phyloP scores from a whole-genome alignment of 2,888 invertebrate genomes.

The Oxycera nigricornis region DNA sequence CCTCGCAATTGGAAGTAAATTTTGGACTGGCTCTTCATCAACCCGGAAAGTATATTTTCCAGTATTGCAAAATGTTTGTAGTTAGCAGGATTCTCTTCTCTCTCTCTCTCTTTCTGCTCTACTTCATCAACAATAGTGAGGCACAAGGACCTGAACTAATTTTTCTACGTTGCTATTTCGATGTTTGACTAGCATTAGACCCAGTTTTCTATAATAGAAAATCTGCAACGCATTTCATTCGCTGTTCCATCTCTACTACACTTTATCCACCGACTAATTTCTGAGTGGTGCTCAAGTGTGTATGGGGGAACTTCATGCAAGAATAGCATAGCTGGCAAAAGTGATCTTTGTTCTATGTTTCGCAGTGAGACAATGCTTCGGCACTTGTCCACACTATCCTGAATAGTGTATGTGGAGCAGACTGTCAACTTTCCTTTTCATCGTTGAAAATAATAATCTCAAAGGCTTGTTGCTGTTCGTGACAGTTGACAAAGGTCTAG shows the following conservation, averaged over 20 bases:
- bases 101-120: background rate
- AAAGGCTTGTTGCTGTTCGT: slow-evolving; percentile 17
- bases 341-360: background rate
- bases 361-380: background rate
- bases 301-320: background rate
- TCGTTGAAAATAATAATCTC: background rate
- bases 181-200: background rate
- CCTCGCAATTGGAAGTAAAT: too few relatives aligned
- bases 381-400: background rate
- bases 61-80: too few relatives aligned
- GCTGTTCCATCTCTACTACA: background rate
- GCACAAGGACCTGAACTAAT: too few relatives aligned
- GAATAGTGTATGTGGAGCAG: background rate
- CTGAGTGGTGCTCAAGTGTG: background rate
- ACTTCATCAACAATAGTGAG: too few relatives aligned
- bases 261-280: slow-evolving; percentile 1
- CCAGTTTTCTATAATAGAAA: background rate
- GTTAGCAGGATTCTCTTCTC: background rate
- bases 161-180: background rate
- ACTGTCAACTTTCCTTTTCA: slow-evolving; percentile 35
- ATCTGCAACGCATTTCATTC: background rate
- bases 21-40: too few relatives aligned
- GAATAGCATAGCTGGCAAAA: background rate
- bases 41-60: too few relatives aligned
- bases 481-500: slow-evolving; percentile 15